Base-by-base conservation (phyloP, 1,140 invertebrate genomes). In the Pseudomyrmex flavicornis region DNA sequence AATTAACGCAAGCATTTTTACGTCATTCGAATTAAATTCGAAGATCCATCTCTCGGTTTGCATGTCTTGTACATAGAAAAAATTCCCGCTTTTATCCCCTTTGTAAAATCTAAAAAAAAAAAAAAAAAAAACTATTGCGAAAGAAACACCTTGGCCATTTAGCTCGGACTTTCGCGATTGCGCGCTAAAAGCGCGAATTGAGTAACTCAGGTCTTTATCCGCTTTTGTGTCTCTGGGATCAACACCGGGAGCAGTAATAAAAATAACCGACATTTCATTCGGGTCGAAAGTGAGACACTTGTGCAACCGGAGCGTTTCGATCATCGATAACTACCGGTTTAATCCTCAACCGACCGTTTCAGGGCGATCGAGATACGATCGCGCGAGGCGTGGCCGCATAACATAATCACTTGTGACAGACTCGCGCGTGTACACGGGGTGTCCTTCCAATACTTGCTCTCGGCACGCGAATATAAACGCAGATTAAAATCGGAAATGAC, bases 261-360 rank as follows among this genome's bases (percentile, higher is more conserved):
- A 22, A 56, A 10, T 12, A 9, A 22, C 4, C 12, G 17, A 1
- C 58, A 63, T 70, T 80, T 72, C 76, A 35, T 80, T 80, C 8
- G 46, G n/a, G 8, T 52, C 35, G 35, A 13, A 68, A 46, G 66
- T 66, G 54, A 59, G 66, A 80, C 66, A 72, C 44, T 80, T 59
- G 68, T 59, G 76, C 66, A 72, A 80, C 15, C 65, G 52, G 12
- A 70, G 35, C 44, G 56, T 80, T 80, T 80, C 66, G 76, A 80
- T 72, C 66, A 80, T 80, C 76, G 76, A 72, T 80, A 80, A 79
- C 66, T 70, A 79, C 76, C 65, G 66, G 54, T 70, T 54, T 72
- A 72, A 79, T 80, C 61, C 62, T 22, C 59, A 59, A 50, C 66
- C 54, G 54, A 65, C 20, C 76, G 15, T 79, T 70, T 66, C 35